Conservation (phyloP, 1,140 invertebrate genomes). For the Diabrotica undecimpunctata region DNA sequence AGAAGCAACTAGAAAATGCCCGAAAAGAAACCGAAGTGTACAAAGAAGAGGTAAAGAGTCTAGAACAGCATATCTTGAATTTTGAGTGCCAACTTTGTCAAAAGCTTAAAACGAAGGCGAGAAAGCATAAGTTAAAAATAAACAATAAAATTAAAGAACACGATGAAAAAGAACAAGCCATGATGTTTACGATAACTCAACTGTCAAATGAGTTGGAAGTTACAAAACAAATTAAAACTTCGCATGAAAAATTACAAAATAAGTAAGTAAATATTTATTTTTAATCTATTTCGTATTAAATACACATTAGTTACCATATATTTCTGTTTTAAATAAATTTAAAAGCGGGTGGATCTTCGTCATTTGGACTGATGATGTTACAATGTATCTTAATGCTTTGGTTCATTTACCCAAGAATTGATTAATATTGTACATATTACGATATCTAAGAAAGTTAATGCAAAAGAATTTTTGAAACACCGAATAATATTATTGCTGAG, state of each 20-base stretch:
- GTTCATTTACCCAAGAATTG: too few species aligned
- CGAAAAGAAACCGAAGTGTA: slow-evolving; percentile 13
- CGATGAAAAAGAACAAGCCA: slow-evolving; percentile 13
- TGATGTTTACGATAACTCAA: slow-evolving; percentile 17
- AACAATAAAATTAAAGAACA: slow-evolving; percentile 17
- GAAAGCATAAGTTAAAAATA: slow-evolving; percentile 25
- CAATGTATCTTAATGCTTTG: too few species aligned
- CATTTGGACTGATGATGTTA: too few species aligned
- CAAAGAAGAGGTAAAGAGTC: slow-evolving; percentile 18
- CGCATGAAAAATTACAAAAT: slow-evolving; percentile 10
- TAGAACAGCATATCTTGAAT: slow-evolving; percentile 26
- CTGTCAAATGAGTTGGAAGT: slow-evolving; percentile 20
- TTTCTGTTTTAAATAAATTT: too few species aligned
- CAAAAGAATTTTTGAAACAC: too few species aligned
- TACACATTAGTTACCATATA: too few species aligned
- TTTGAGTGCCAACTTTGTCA: slow-evolving; percentile 25
- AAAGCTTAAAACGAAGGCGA: slow-evolving; percentile 22
- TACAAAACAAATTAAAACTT: slow-evolving; percentile 3
- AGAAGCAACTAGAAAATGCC: slow-evolving; percentile 18
- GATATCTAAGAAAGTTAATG: too few species aligned
- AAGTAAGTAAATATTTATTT: slow-evolving; percentile 1
- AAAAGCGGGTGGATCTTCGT: too few species aligned
- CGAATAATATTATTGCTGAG: too few species aligned
- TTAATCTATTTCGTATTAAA: neutral
- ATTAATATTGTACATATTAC: too few species aligned